Conservation (phyloP, 2,797 vertebrate genomes). For the Rhadinocentrus ornatus region DNA sequence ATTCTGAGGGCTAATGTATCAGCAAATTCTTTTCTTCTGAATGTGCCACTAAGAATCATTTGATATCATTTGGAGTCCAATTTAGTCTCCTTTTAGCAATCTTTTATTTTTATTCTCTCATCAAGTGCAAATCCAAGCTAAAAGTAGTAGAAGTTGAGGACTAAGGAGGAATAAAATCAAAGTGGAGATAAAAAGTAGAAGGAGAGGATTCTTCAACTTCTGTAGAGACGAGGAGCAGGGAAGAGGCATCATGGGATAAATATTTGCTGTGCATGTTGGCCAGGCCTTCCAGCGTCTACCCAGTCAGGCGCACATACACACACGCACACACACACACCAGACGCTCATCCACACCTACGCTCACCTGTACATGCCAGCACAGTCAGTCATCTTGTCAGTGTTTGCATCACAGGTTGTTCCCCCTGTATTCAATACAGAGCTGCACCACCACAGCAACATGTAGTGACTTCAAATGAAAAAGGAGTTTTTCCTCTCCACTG, state of each 20-base stretch:
- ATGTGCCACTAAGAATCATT: background rate
- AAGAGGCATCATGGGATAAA: slow-evolving; percentile 62
- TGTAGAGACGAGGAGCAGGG: slow-evolving; percentile 33
- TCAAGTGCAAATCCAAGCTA: background rate
- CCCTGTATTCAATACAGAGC: slow-evolving; percentile 18
- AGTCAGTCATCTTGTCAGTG: slow-evolving; percentile 2
- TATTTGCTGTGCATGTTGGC: slow-evolving; percentile 69
- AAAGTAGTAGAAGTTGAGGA: background rate
- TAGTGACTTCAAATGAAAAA: slow-evolving; percentile 1
- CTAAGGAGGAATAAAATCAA: background rate
- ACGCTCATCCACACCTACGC: slow-evolving; percentile 3
- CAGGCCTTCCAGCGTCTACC: slow-evolving; percentile 43
- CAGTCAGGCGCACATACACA: slow-evolving; percentile 22
- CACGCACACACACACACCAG: slow-evolving; percentile 8
- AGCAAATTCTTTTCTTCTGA: background rate
- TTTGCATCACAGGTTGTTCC: slow-evolving; percentile 11
- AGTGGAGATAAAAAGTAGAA: background rate
- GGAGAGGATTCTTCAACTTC: slow-evolving; percentile 21
- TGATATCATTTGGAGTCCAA: background rate
- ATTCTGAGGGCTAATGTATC: background rate
- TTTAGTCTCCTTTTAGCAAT: background rate
- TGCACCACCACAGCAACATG: slow-evolving; percentile 17
- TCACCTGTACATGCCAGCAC: slow-evolving; percentile 22
- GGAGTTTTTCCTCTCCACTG: background rate
- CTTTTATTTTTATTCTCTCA: background rate